phyloP scores from a whole-genome alignment of 2,888 invertebrate species.

The Parascotia fuliginaria region DNA sequence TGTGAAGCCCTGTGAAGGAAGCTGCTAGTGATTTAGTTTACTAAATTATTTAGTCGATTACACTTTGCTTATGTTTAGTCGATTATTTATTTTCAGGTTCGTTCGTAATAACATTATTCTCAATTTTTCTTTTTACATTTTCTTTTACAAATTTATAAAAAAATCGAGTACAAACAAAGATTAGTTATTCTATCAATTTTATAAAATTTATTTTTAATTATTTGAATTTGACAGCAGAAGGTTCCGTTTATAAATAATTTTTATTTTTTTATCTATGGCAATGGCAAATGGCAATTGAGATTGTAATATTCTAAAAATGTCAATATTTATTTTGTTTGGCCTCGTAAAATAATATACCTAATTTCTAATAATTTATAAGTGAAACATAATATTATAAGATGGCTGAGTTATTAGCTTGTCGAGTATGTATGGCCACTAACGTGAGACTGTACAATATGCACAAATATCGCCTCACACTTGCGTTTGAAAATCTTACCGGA shows the following conservation, averaged over 20 bases:
- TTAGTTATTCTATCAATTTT: no score
- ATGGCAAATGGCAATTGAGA: background rate
- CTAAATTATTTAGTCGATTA: background rate
- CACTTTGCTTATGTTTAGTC: background rate
- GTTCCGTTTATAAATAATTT: no score
- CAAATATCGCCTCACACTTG: slow-evolving; percentile 50
- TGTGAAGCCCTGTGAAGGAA: slow-evolving; percentile 25
- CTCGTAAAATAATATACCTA: background rate
- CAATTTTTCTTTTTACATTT: no score
- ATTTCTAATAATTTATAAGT: slow-evolving; percentile 13
- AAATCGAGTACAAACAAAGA: no score
- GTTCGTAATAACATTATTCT: no score
- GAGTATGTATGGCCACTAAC: slow-evolving; percentile 63
- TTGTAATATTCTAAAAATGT: no score
- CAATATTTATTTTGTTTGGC: slow-evolving; percentile 1
- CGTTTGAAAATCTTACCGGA: slow-evolving; percentile 62
- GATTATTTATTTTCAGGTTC: no score
- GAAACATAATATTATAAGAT: slow-evolving; percentile 40
- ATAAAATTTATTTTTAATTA: no score
- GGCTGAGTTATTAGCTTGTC: slow-evolving; percentile 54
- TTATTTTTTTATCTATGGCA: background rate
- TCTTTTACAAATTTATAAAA: no score
- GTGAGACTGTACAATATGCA: slow-evolving; percentile 63
- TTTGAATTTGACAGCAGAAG: background rate
- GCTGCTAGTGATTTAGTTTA: background rate